A percentile compares a stretch with the other conserved stretches of the same genome.
Evolutionary conservation across 2,113 vertebrate species (phyloP).

Genomic region (Cyprinodon tularosa): DNA sequence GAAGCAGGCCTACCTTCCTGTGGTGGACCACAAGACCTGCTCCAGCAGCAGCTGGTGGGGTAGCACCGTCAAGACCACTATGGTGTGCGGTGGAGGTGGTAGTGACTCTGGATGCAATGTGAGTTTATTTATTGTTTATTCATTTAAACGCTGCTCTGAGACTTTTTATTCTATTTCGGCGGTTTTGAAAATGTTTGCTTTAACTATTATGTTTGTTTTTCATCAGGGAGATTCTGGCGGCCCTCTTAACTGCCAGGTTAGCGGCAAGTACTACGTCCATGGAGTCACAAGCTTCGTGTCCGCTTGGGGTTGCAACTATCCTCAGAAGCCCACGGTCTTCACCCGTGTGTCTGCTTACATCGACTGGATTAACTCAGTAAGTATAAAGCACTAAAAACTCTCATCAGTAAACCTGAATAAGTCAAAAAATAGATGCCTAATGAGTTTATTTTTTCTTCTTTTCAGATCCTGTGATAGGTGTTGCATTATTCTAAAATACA

Average conservation of each 20-base stretch:
- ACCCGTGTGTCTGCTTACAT: slow-evolving; percentile 86
- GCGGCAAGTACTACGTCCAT: slow-evolving; percentile 78
- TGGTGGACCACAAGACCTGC: slow-evolving; percentile 79
- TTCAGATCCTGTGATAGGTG: slow-evolving; percentile 55
- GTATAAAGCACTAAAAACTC: slow-evolving; percentile 8
- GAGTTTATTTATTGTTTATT: background rate
- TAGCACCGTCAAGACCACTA: slow-evolving; percentile 76
- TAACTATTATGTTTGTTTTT: background rate
- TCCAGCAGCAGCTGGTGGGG: slow-evolving; percentile 82
- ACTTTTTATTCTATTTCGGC: background rate
- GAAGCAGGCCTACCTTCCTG: slow-evolving; percentile 83
- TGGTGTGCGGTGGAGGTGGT: slow-evolving; percentile 87
- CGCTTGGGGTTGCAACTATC: slow-evolving; percentile 75
- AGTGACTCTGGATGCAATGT: slow-evolving; percentile 84
- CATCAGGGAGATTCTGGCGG: slow-evolving; percentile 87
- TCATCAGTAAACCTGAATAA: background rate
- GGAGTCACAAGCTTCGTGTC: slow-evolving; percentile 88
- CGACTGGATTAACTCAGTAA: slow-evolving; percentile 79
- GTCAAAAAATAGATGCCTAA: background rate
- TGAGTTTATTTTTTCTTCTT: slow-evolving; percentile 18
- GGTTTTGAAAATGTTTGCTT: background rate
- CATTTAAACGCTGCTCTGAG: background rate
- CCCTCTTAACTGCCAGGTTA: slow-evolving; percentile 83
- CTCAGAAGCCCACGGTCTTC: slow-evolving; percentile 87
- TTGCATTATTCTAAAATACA: background rate